phyloP scores from a whole-genome alignment of 23 tunicate genomes.

The Styela plicata region DNA sequence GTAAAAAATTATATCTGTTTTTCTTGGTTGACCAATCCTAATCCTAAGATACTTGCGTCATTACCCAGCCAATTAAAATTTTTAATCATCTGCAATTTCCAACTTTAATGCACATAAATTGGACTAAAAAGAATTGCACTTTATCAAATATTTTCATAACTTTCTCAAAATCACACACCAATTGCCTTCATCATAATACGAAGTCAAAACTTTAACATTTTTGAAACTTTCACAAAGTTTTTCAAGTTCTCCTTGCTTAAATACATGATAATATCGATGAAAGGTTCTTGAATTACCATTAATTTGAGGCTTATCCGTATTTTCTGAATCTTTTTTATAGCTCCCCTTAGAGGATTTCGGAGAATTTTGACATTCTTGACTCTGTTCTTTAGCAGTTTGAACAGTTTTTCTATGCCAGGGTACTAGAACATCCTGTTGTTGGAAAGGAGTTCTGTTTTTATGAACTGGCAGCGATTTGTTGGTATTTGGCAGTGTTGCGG shows the following conservation, averaged over 20 bases:
- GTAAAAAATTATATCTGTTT: too few species aligned
- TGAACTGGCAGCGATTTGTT: constrained; percentile 53
- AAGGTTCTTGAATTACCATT: constrained; percentile 16
- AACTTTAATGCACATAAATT: too few species aligned
- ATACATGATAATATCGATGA: constrained; percentile 95
- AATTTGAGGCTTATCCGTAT: background rate
- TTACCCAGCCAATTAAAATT: too few species aligned
- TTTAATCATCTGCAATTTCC: too few species aligned
- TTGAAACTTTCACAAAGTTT: constrained; percentile 31
- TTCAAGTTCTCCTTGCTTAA: constrained; percentile 70
- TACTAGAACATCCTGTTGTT: constrained; percentile 84
- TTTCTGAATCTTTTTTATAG: background rate
- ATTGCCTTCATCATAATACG: constrained; percentile 97
- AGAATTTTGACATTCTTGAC: background rate
- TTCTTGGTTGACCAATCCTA: too few species aligned
- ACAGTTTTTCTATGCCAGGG: constrained; percentile 70
- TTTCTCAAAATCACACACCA: constrained; percentile 69
- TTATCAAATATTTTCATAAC: background rate
- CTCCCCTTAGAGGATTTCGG: background rate
- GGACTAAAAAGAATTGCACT: too few species aligned
- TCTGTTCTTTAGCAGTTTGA: background rate
- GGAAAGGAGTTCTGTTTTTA: constrained; percentile 71
- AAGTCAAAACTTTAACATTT: constrained; percentile 27
- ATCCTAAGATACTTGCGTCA: too few species aligned
- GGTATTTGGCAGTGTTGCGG: too few species aligned